phyloP scores from a whole-genome alignment of 2,888 invertebrate genomes.

The Pemphredon lugubris region DNA sequence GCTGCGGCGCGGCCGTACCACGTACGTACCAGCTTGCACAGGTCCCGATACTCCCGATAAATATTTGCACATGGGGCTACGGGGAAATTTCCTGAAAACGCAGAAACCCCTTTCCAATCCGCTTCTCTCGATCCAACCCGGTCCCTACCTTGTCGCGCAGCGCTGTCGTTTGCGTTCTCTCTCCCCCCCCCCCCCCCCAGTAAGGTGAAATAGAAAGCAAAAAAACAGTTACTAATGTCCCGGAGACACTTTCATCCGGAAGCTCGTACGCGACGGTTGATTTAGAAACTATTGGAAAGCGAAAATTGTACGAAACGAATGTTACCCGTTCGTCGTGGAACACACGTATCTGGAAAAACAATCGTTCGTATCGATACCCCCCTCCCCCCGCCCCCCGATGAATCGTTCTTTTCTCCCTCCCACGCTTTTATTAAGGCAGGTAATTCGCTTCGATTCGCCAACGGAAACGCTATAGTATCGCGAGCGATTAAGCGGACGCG shows the following conservation, averaged over 20 bases:
- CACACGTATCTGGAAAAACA: no score
- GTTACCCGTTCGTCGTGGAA: no score
- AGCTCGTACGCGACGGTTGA: slow-evolving; percentile 14
- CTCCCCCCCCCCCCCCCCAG: no score
- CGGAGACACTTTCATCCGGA: slow-evolving; percentile 38
- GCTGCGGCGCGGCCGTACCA: slow-evolving; percentile 53
- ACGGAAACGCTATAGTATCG: slow-evolving; percentile 64
- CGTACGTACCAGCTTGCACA: slow-evolving; percentile 62
- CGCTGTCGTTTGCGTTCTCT: slow-evolving; percentile 49
- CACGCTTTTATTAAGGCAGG: slow-evolving; percentile 23
- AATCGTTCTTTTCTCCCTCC: slow-evolving; percentile 31
- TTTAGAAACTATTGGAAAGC: slow-evolving; percentile 17
- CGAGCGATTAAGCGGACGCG: slow-evolving; percentile 63
- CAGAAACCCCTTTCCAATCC: slow-evolving; percentile 25
- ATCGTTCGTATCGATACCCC: no score
- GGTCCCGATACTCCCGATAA: slow-evolving; percentile 70
- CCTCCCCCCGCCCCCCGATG: no score
- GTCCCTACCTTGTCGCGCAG: slow-evolving; percentile 32
- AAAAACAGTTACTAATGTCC: slow-evolving; percentile 33
- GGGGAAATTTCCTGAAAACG: slow-evolving; percentile 71
- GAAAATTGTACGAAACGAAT: slow-evolving; percentile 5
- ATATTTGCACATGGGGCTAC: slow-evolving; percentile 73
- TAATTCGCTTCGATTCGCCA: no score
- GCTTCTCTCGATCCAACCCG: slow-evolving; percentile 1
- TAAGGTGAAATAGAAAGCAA: no score